Evolutionary conservation across 2,888 invertebrate species (phyloP), one percentile per base, ranked within the genome.

Genomic region (Ennomos erosarius): DNA sequence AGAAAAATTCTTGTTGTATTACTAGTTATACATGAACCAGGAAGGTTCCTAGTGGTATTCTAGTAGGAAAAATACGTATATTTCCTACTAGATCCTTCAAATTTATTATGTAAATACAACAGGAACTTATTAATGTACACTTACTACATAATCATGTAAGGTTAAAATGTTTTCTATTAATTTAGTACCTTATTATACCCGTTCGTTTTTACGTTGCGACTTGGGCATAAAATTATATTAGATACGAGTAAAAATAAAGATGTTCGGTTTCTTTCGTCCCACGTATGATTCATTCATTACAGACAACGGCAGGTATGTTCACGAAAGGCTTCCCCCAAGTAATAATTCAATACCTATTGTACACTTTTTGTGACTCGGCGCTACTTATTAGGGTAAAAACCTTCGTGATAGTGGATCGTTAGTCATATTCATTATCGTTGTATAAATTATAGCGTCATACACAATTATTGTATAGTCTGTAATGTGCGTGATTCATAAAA

Each of bases 351-450:
- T 83, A 79, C 75, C 77, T 78, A 81, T 82, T 84, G 78, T 81
- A 75, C 71, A 72, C 75, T 79, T 80, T 82, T 77, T 82, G 77
- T 79, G 75, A 78, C 76, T 74, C 71, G 71, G 75, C 72, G 70
- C 74, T 78, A 78, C 81, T 85, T 85, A 87, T 86, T 87, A 85
- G 76, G 74, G 81, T 86, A 79, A 85, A 85, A 87, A 83, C 84
- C 81, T 88, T 83, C 90, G 90, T 90, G 90, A 72, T 82, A 78
- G 69, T 67, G 68, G 71, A 78, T 82, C 83, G 85, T 90, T 88
- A 86, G 78, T 90, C 87, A 88, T 81, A 84, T 87, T 87, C 85
- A 87, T 86, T 90, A 87, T 84, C 81, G 81, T 84, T 76, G 82
- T 84, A 84, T 86, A 87, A 88, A 87, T 87, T 89, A 88, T 87